phyloP scores from a whole-genome alignment of 2,888 invertebrate species.

The Anoplius nigerrimus region DNA sequence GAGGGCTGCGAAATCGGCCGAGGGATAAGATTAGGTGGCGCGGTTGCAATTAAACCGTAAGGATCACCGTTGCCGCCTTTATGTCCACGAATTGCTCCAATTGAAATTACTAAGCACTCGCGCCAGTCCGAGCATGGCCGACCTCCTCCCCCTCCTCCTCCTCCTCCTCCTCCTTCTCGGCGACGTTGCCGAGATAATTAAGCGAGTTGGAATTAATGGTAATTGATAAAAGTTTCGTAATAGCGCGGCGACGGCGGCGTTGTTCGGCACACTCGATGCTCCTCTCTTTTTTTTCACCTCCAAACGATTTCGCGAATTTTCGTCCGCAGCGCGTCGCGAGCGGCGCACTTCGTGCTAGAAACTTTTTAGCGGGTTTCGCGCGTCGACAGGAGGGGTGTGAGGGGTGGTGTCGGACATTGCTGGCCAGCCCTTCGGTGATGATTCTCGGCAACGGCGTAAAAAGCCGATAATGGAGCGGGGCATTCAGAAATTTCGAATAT shows the following conservation, averaged over 20 bases:
- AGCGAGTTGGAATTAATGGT: constrained; percentile 1
- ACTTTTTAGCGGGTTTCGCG: neutral
- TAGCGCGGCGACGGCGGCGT: neutral
- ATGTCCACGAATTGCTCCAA: neutral
- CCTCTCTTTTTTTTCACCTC: too few species aligned
- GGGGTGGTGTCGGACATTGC: too few species aligned
- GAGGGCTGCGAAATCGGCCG: constrained; percentile 35
- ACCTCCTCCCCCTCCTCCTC: neutral
- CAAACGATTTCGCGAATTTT: too few species aligned
- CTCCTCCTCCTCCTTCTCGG: neutral
- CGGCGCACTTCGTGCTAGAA: neutral
- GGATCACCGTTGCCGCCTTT: constrained; percentile 20
- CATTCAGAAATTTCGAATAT: constrained; percentile 25
- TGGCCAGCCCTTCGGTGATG: neutral
- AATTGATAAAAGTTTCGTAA: neutral
- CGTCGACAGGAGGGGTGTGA: neutral
- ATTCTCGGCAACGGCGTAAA: constrained; percentile 6
- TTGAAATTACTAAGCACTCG: neutral
- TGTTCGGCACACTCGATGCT: too few species aligned
- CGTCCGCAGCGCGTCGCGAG: neutral
- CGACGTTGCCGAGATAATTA: neutral
- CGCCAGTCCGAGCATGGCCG: neutral
- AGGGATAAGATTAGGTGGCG: constrained; percentile 40
- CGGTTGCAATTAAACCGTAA: constrained; percentile 40
- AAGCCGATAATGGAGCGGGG: constrained; percentile 30